Evolutionary conservation across 2,888 invertebrate species (phyloP).

Genomic region (Agrotis segetum): DNA sequence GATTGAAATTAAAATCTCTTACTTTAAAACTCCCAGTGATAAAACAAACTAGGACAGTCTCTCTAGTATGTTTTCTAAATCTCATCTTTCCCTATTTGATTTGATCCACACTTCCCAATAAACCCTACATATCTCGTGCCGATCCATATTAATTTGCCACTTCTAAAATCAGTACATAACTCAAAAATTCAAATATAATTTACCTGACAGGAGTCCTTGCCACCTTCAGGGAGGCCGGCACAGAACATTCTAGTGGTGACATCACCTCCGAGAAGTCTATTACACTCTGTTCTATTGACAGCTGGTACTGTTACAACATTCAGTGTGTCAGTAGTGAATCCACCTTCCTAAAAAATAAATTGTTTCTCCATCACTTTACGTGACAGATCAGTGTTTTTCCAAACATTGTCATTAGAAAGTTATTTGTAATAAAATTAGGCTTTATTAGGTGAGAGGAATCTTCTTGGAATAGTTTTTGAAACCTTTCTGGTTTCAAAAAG

Average conservation of each 20-base stretch:
- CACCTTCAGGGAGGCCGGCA: conserved; percentile 80
- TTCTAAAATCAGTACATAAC: too few relatives aligned
- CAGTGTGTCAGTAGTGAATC: conserved; percentile 67
- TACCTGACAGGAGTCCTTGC: conserved; percentile 87
- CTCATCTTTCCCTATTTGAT: too few relatives aligned
- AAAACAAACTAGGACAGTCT: too few relatives aligned
- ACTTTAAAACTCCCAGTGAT: too few relatives aligned
- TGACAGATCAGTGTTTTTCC: neutral
- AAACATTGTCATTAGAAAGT: neutral
- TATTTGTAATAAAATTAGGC: neutral
- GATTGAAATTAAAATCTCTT: too few relatives aligned
- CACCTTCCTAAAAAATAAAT: conserved; percentile 73
- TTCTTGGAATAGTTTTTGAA: neutral
- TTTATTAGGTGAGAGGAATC: neutral
- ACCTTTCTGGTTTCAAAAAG: too few relatives aligned
- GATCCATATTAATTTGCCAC: neutral
- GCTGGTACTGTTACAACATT: conserved; percentile 72
- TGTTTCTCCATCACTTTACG: neutral
- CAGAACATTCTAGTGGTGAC: conserved; percentile 83
- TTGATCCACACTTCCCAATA: too few relatives aligned
- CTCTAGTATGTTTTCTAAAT: too few relatives aligned
- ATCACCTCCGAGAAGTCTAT: conserved; percentile 23
- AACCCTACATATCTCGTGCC: neutral
- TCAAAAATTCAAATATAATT: neutral
- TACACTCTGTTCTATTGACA: conserved; percentile 58